Percentiles rank a stretch among this genome's conserved stretches.
Evolutionary conservation across 2,113 vertebrate genomes (phyloP).

Genomic region (Parotia lawesii): DNA sequence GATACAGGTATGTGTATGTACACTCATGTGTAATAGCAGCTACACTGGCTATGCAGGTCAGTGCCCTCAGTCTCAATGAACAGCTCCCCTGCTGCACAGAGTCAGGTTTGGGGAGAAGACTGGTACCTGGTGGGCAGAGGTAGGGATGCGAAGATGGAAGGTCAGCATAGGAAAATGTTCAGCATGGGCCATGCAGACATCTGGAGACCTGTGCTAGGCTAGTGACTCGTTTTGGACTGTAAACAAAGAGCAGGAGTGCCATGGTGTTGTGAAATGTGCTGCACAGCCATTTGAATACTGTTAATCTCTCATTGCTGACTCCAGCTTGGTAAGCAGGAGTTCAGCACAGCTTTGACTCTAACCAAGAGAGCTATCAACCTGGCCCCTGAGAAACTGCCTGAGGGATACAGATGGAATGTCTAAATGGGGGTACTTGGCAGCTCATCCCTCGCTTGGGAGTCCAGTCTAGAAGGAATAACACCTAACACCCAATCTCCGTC

Average conservation of each 20-base stretch:
- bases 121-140: background rate
- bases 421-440: background rate
- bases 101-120: background rate
- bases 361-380: fast-evolving
- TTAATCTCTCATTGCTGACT: background rate
- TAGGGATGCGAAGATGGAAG: background rate
- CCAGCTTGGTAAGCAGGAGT: background rate
- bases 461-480: background rate
- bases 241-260: background rate
- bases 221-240: fast-evolving
- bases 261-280: background rate
- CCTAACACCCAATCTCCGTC: background rate
- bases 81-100: background rate
- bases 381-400: background rate
- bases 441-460: background rate
- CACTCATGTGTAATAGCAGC: fast-evolving
- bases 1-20: fast-evolving
- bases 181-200: fast-evolving
- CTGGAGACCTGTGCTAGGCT: background rate
- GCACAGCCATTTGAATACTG: background rate
- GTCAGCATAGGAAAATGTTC: background rate
- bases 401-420: fast-evolving
- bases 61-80: background rate
- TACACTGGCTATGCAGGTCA: background rate
- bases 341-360: background rate